Conservation (phyloP, 2,113 vertebrate species). For the Apteryx owenii region DNA sequence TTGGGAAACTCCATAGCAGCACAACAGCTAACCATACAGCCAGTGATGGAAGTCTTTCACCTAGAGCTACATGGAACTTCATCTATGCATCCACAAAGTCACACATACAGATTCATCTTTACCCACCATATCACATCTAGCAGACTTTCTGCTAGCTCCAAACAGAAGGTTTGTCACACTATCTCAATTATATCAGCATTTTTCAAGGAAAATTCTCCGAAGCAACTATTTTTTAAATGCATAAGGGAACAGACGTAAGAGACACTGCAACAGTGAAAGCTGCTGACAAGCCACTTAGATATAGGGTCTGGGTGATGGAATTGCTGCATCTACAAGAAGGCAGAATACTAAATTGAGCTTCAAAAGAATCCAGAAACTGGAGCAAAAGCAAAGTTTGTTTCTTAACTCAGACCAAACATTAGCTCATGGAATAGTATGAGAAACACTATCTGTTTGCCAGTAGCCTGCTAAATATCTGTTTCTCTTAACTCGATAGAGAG, state of each 20-base stretch:
- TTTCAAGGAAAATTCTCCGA: slow-evolving; percentile 12
- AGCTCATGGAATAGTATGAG: not conserved
- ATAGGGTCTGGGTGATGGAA: not conserved
- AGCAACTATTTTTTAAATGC: not conserved
- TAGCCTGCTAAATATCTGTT: not conserved
- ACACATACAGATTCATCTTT: not conserved
- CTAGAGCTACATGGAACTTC: not conserved
- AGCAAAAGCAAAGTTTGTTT: not conserved
- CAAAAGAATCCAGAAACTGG: not conserved
- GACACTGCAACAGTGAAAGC: not conserved
- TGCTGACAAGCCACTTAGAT: slow-evolving; percentile 7
- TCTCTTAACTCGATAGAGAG: not conserved
- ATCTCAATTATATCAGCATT: not conserved
- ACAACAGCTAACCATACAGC: not conserved
- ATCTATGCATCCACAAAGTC: not conserved
- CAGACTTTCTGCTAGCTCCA: not conserved
- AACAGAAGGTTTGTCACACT: not conserved
- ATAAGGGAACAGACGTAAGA: not conserved
- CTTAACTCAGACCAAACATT: not conserved
- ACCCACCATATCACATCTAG: not conserved
- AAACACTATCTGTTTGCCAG: not conserved
- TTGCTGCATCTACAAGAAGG: not conserved
- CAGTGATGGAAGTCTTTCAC: not conserved
- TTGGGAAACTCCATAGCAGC: not conserved
- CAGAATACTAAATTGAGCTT: not conserved